A percentile compares a stretch with the other conserved stretches of the same genome.
Evolutionary conservation across 2,888 invertebrate genomes (phyloP).

Genomic region (Malacosoma neustria): DNA sequence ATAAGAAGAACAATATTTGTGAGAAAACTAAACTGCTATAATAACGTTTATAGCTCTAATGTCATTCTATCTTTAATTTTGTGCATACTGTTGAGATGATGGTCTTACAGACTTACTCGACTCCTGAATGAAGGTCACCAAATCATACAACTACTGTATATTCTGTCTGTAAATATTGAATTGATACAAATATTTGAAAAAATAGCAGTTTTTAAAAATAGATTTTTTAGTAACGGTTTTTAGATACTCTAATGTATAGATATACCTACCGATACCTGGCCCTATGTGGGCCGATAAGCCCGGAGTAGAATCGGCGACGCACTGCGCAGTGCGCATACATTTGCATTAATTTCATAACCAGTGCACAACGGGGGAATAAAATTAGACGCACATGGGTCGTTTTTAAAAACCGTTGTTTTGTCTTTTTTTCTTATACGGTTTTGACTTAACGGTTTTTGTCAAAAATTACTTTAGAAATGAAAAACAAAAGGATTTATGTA

Average conservation of each 20-base stretch:
- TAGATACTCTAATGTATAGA: background rate
- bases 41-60: no score
- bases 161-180: no score
- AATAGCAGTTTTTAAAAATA: no score
- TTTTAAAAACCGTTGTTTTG: slow-evolving; percentile 53
- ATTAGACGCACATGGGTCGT: slow-evolving; percentile 67
- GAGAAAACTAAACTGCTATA: no score
- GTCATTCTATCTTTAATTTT: no score
- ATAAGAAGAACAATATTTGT: no score
- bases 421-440: slow-evolving; percentile 36
- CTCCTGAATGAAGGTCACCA: no score
- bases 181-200: no score
- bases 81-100: no score
- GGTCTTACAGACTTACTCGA: no score
- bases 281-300: background rate
- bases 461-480: background rate
- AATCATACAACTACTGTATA: no score
- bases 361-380: slow-evolving; percentile 63
- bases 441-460: slow-evolving; percentile 38
- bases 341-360: slow-evolving; percentile 74
- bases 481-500: no score
- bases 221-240: background rate
- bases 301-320: background rate
- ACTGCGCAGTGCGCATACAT: slow-evolving; percentile 46
- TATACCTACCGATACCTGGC: background rate